phyloP scores from a whole-genome alignment of 2,113 vertebrate genomes.

The Progne subis region DNA sequence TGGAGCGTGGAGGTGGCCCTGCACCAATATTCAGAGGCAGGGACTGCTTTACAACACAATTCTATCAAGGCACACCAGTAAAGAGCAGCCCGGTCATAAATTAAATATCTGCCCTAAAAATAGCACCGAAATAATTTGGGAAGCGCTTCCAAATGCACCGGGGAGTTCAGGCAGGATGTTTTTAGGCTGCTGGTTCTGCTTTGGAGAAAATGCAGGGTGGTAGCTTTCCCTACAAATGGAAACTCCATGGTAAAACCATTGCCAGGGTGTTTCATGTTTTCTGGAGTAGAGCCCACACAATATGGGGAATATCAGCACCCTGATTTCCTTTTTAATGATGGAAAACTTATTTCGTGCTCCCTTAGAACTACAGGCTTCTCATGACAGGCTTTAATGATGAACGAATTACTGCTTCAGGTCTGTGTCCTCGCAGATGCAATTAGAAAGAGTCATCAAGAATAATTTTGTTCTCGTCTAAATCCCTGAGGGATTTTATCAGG shows the following conservation, averaged over 20 bases:
- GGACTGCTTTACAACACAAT: neutral
- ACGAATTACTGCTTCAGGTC: neutral
- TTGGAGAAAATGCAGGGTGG: neutral
- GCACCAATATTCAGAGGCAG: neutral
- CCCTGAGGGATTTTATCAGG: neutral
- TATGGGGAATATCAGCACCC: neutral
- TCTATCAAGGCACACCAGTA: neutral
- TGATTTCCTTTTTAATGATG: neutral
- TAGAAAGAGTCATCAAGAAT: neutral
- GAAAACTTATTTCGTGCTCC: neutral
- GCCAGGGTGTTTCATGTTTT: neutral
- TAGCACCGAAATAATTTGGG: neutral
- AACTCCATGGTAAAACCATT: neutral
- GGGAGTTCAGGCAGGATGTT: neutral
- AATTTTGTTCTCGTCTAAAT: neutral
- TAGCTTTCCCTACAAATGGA: neutral
- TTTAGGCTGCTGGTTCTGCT: neutral
- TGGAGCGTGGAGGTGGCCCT: neutral
- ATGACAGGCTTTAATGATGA: neutral
- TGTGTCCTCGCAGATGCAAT: neutral
- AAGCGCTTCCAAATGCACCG: neutral
- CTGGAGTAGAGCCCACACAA: neutral
- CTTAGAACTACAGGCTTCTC: neutral
- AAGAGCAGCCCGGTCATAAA: neutral
- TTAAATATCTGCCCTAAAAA: conserved; percentile 35